Evolutionary conservation across 2,888 invertebrate species (phyloP).

Genomic region (Gibbula magus): DNA sequence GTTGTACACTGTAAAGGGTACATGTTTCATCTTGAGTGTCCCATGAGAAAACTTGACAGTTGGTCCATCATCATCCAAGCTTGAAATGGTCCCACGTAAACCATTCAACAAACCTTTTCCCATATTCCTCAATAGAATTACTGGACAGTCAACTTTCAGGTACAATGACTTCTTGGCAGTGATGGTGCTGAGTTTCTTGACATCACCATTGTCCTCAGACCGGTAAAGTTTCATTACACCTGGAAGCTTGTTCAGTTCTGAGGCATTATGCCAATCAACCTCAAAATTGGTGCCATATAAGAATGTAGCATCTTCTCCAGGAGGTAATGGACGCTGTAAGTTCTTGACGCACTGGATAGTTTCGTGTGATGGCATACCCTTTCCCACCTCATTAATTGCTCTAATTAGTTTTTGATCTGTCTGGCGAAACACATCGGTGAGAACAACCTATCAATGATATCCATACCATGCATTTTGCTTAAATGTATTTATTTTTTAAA

Average conservation of each 20-base stretch:
- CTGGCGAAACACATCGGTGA: too few relatives aligned
- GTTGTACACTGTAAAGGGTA: too few relatives aligned
- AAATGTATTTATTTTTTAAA: too few relatives aligned
- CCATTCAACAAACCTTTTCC: slow-evolving; percentile 32
- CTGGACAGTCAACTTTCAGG: slow-evolving; percentile 32
- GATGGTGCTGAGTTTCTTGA: slow-evolving; percentile 4
- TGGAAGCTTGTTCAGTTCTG: not conserved
- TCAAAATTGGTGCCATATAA: not conserved
- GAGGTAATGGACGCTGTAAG: not conserved
- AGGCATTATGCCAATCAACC: not conserved
- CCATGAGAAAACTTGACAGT: too few relatives aligned
- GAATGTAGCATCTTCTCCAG: not conserved
- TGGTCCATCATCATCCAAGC: too few relatives aligned
- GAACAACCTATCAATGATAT: too few relatives aligned
- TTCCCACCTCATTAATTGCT: too few relatives aligned
- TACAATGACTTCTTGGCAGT: slow-evolving; percentile 26
- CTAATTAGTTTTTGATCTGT: too few relatives aligned
- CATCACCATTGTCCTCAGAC: slow-evolving; percentile 25
- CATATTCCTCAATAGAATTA: slow-evolving; percentile 32
- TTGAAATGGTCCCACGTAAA: slow-evolving; percentile 26
- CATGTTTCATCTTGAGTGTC: too few relatives aligned
- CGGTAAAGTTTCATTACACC: not conserved
- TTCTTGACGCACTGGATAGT: not conserved
- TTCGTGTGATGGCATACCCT: not conserved
- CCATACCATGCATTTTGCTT: too few relatives aligned